These are phyloP conservation scores for Cryptoblepharus egeriae DNA, from an alignment of 2,797 vertebrate species.

Conservation along the genomic window DNA sequence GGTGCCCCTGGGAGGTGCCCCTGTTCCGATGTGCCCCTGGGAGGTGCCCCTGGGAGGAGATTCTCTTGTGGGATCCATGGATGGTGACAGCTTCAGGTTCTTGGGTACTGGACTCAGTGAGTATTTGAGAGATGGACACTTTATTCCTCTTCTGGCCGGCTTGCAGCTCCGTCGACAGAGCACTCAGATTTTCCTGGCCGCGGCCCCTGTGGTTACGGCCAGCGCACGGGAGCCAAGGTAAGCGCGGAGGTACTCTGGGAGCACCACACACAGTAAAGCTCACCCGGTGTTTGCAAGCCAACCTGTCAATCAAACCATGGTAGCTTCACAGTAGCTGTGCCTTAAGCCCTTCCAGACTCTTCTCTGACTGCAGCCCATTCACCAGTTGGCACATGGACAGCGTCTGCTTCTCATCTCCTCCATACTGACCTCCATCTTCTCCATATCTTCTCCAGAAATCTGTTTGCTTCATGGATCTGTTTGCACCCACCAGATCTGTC, in stretches of 20 bases:
- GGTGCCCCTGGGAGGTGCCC: too few relatives aligned
- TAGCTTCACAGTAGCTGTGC: not conserved
- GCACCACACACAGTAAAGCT: not conserved
- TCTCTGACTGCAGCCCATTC: not conserved
- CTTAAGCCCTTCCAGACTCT: not conserved
- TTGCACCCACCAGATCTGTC: not conserved
- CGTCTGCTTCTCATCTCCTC: not conserved
- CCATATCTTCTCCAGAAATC: too few relatives aligned
- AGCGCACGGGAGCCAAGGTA: not conserved
- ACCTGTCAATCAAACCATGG: not conserved
- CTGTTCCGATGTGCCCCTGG: too few relatives aligned
- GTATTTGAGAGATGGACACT: not conserved
- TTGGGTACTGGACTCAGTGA: not conserved
- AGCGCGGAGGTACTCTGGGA: not conserved
- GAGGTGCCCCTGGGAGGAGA: too few relatives aligned
- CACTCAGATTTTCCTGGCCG: constrained; percentile 35
- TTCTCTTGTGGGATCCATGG: too few relatives aligned
- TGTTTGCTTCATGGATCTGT: not conserved
- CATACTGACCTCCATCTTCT: too few relatives aligned
- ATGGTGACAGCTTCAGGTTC: not conserved
- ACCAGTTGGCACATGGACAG: too few relatives aligned
- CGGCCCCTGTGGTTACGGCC: constrained; percentile 11
- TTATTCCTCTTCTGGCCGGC: not conserved
- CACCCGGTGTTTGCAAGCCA: not conserved
- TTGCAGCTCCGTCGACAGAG: not conserved